Evolutionary conservation across 2,113 vertebrate species (phyloP).

Genomic region (Oenanthe oenanthe): DNA sequence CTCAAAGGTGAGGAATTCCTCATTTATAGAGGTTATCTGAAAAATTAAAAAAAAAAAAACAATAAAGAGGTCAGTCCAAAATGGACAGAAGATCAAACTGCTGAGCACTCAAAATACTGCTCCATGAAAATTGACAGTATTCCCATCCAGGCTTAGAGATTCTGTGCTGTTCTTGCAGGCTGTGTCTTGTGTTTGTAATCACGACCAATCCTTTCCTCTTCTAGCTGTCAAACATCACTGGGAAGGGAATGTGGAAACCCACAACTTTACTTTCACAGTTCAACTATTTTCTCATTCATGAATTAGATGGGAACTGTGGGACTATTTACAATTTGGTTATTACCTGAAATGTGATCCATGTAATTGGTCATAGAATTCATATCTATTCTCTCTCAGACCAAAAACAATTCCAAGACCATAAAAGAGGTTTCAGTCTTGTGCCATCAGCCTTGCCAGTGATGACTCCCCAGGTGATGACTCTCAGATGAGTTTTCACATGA

Average conservation of each 20-base stretch:
- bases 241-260: not conserved
- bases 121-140: not conserved
- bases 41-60: not conserved
- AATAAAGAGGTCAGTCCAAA: not conserved
- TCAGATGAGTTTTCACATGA: conserved; percentile 6
- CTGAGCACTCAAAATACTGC: not conserved
- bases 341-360: conserved; percentile 10
- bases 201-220: not conserved
- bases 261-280: not conserved
- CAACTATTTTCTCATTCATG: not conserved
- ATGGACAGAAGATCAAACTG: not conserved
- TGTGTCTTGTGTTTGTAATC: not conserved
- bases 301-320: not conserved
- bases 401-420: not conserved
- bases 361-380: not conserved
- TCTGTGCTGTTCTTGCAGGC: not conserved
- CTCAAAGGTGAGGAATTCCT: not conserved
- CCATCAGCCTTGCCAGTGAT: not conserved
- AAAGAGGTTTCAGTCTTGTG: conserved; percentile 15
- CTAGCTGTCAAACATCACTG: not conserved
- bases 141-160: not conserved
- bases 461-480: not conserved
- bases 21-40: not conserved
- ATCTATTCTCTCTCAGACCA: not conserved
- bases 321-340: not conserved